Percentiles rank a stretch among this genome's conserved stretches.
Conservation (phyloP, 2,797 vertebrate genomes). For the Argentina silus region DNA sequence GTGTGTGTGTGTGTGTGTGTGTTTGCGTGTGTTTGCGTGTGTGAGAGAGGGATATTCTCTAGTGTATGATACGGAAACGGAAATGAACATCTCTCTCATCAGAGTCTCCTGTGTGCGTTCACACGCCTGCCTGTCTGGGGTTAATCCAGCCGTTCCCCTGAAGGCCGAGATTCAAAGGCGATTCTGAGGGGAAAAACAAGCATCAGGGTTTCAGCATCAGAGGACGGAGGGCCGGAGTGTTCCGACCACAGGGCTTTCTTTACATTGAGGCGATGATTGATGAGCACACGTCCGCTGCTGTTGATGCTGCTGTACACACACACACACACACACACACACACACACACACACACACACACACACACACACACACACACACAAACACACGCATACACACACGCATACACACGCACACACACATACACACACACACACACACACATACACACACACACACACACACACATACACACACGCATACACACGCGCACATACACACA, state of each 20-base stretch:
- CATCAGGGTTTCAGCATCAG: neutral
- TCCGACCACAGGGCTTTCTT: neutral
- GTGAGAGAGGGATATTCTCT: no score
- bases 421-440: slow-evolving; percentile 11
- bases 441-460: slow-evolving; percentile 9
- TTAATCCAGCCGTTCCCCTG: neutral
- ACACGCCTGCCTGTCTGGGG: neutral
- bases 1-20: no score
- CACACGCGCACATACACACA: neutral
- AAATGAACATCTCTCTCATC: neutral
- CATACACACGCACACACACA: neutral
- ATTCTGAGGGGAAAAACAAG: neutral
- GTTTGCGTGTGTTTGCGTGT: no score
- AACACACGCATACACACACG: neutral
- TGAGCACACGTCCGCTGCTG: neutral
- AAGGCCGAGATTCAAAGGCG: neutral
- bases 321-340: slow-evolving; percentile 9
- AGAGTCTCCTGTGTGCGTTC: neutral
- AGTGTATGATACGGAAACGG: no score
- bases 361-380: slow-evolving; percentile 12
- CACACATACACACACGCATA: neutral
- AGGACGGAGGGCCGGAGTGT: neutral
- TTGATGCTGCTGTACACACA: slow-evolving; percentile 1
- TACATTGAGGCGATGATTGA: neutral
- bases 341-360: slow-evolving; percentile 13